Evolutionary conservation across 1,140 invertebrate genomes (phyloP), one percentile per base, ranked within the genome.

Genomic region (Drosophila orena): DNA sequence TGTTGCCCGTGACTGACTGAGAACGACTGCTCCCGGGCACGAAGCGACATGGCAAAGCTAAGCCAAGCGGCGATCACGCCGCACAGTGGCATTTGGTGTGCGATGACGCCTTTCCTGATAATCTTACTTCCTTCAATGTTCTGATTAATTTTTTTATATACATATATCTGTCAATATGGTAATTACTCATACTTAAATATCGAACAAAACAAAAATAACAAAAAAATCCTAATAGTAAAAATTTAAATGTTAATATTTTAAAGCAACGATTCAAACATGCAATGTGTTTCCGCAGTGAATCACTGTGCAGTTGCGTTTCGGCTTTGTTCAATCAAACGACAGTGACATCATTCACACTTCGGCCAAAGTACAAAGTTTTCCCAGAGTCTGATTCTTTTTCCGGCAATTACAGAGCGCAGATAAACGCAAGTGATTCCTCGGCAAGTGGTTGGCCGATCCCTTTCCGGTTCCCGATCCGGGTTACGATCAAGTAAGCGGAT

Each of bases 321-420:
- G 40, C 44, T 62, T 47, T 61, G 46, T 53, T 58, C 50, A 55
- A 69, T 76, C 54, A 68, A 42, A 30, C 73, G 61, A 47, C 60
- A 50, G 54, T 76, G 57, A 74, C 57, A 74, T 61, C 71, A 74
- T 73, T 74, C 43, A 73, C 57, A 55, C 71, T 75, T 75, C 71
- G 52, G 53, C 15, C 42, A 30, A 76, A 40, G 60, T 53, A 37
- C 71, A 76, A 76, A 74, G 71, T 58, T 72, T 72, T 34, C 34
- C 27, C 47, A 4, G n/a, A 3, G 14, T 24, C 27, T 30, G 7
- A 15, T 10, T 20, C n/a, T 15, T n/a, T 20, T 20, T 44, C 58
- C 47, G 34, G 40, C 35, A 47, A 27, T 38, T 50, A 58, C 53
- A 69, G 27, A 34, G 27, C 38, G 8, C 4, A 43, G 40, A 34